A percentile compares a stretch with the other conserved stretches of the same genome.
These are phyloP conservation scores for Pycnonotus jocosus DNA, from an alignment of 2,113 vertebrate genomes.

Conservation along the genomic window DNA sequence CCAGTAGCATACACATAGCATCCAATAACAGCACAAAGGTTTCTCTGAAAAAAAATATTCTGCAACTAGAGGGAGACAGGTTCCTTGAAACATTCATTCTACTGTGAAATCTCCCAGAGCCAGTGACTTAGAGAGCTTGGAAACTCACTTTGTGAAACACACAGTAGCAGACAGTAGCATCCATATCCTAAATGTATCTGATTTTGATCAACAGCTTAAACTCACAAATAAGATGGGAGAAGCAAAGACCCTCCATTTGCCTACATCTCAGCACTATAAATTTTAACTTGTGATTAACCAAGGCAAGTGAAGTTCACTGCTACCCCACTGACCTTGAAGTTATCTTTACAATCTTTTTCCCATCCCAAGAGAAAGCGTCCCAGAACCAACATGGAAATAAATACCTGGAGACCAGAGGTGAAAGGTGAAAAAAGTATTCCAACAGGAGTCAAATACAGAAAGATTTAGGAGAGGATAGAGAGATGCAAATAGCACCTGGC, in stretches of 20 bases:
- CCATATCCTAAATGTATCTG: neutral
- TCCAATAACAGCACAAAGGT: neutral
- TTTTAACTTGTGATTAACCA: neutral
- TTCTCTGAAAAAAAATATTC: neutral
- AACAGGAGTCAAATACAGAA: neutral
- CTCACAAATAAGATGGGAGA: neutral
- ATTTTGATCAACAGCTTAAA: neutral
- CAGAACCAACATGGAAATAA: neutral
- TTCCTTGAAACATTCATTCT: neutral
- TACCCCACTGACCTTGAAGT: neutral
- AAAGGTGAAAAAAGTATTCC: neutral
- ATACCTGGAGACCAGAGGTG: neutral
- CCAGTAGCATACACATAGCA: neutral
- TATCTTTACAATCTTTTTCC: neutral
- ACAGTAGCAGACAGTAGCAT: neutral
- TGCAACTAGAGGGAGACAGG: neutral
- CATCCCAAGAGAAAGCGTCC: neutral
- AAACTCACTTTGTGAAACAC: neutral
- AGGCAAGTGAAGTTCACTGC: slow-evolving; percentile 40
- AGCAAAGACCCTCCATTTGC: neutral
- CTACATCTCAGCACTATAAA: neutral
- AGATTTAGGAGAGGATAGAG: neutral
- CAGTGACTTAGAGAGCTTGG: neutral
- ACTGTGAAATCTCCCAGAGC: neutral
- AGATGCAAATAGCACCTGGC: neutral